Evolutionary conservation across 2,888 invertebrate genomes (phyloP), one percentile per base, ranked within the genome.

Genomic region (Acanthacorydalis orientalis): DNA sequence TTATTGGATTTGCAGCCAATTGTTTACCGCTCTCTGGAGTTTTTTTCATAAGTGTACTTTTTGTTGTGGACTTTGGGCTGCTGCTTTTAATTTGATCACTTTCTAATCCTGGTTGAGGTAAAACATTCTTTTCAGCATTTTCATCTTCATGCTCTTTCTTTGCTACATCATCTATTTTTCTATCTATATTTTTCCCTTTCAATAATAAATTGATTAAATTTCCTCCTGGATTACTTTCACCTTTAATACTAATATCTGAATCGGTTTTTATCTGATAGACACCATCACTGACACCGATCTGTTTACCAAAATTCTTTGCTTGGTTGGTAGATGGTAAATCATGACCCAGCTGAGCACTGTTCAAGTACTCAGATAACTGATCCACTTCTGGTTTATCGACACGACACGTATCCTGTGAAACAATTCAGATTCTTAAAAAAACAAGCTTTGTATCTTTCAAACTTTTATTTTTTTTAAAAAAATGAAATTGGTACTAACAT

Each of bases 221-320:
- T 23, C 39, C 12, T 31, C 23, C 35, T 31, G 33, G n/a, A 38
- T 39, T 46, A 38, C 12, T 46, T 31, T n/a, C 35, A 33, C 9
- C 7, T n/a, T 35, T 15, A 31, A 49, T 16, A 12, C 48, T 39
- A 31, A 49, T 44, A 39, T 48, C 40, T 37, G 50, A 42, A 7
- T 14, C 32, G 47, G 50, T 47, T n/a, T 44, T 49, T 37, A 53
- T 53, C 51, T 51, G 50, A 44, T 53, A 53, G 31, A 48, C 34
- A 12, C 45, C 49, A 15, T 51, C 15, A 12, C 34, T 15, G 43
- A 50, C 43, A 49, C 53, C 32, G 14, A 49, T 39, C 51, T 53
- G 50, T 52, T 52, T 49, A 40, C 48, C 46, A 50, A 49, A 47
- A 23, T 23, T 23, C 23, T 23, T 23, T 4, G 23, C 23, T 23